phyloP scores from a whole-genome alignment of 2,113 vertebrate species.

The Ochotona princeps region DNA sequence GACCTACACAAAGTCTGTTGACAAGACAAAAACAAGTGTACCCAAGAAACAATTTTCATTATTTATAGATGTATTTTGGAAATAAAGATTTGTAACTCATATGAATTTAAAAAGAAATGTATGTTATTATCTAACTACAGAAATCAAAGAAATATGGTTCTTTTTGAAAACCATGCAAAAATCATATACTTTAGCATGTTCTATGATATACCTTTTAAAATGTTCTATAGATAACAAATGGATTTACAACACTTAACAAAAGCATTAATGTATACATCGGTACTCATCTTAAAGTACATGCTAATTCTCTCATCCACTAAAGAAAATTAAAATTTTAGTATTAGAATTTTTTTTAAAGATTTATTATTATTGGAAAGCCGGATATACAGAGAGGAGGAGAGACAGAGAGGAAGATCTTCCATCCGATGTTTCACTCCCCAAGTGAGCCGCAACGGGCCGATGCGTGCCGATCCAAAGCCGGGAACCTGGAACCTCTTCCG shows the following conservation, averaged over 20 bases:
- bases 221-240: neutral
- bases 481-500: too few relatives aligned
- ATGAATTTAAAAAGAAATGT: slow-evolving; percentile 7
- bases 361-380: too few relatives aligned
- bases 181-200: neutral
- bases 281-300: neutral
- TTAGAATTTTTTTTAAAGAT: too few relatives aligned
- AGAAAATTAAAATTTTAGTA: neutral
- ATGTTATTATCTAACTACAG: neutral
- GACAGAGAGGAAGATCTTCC: too few relatives aligned
- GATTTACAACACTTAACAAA: neutral
- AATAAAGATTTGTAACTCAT: neutral
- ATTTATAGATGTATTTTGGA: neutral
- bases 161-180: slow-evolving; percentile 14
- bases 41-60: neutral
- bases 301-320: neutral
- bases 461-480: too few relatives aligned
- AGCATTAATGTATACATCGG: neutral
- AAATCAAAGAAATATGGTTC: neutral
- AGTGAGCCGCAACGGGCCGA: too few relatives aligned
- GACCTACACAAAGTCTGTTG: neutral
- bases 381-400: too few relatives aligned
- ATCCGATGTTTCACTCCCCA: too few relatives aligned
- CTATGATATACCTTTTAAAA: neutral
- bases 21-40: neutral